Evolutionary conservation across 2,888 invertebrate genomes (phyloP), one percentile per base, ranked within the genome.

Genomic region (Mayetiola destructor): DNA sequence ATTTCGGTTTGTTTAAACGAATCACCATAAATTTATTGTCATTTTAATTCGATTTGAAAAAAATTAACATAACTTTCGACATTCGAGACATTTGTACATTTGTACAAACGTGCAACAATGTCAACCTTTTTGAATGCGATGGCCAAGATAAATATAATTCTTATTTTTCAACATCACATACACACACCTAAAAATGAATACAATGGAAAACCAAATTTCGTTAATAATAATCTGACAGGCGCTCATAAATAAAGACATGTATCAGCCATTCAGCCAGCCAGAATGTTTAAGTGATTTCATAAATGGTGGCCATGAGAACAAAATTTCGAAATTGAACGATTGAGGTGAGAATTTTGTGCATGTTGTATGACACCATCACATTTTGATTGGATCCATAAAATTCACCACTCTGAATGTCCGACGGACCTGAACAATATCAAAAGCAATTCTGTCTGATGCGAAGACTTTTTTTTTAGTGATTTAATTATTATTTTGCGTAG

Each of bases 1-100:
- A 48, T 23, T 48, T 23, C 23, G 27, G 48, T 27, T n/a, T 27
- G 29, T 48, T 48, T 48, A 27, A 27, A 48, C 48, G 27, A 48
- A 48, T 48, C 23, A 48, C n/a, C 48, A 48, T 48, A 48, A 48
- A 48, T 48, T 48, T 48, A 48, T 48, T 48, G 23, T 48, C 48
- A 5, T 48, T 27, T 48, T 48, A 48, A 48, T 48, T 48, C 48
- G 48, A 48, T 48, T 48, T n/a, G n/a, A n/a, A 48, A n/a, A 48
- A 27, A 48, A 48, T 48, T 48, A 27, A 48, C 48, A 48, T 48
- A 48, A 48, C 27, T 14, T 27, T 48, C 9, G 21, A 23, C 48
- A 27, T 48, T 48, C 27, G 48, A 48, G 27, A 48, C 9, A 27
- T 48, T 23, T 12, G 21, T 23, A n/a, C 9, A 1, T 48, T 27